Evolutionary conservation across 2,113 vertebrate genomes (phyloP).

Genomic region (Pycnonotus jocosus): DNA sequence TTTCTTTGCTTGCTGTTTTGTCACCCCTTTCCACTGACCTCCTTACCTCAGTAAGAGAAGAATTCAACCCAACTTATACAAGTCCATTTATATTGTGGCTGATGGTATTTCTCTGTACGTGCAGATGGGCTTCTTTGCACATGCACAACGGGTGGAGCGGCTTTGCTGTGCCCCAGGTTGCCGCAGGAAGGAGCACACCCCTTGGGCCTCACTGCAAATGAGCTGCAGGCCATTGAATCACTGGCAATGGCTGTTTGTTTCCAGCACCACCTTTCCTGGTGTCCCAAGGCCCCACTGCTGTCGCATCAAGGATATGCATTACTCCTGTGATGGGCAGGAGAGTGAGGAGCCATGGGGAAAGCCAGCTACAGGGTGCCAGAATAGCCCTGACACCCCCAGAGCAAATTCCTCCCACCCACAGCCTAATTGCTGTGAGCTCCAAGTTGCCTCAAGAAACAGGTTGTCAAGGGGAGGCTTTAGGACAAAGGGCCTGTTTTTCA

Average conservation of each 20-base stretch:
- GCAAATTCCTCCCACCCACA: neutral
- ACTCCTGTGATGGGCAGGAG: neutral
- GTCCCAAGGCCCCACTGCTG: neutral
- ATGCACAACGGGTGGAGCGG: accelerated
- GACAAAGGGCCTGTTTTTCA: neutral
- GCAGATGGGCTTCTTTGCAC: neutral
- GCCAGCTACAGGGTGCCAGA: neutral
- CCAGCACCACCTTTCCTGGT: neutral
- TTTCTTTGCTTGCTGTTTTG: neutral
- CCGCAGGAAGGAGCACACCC: neutral
- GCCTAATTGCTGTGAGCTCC: neutral
- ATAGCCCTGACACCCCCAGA: neutral
- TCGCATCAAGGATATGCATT: neutral
- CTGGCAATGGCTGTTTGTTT: neutral
- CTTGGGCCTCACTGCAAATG: neutral
- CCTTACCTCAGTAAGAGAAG: neutral
- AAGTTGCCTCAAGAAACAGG: neutral
- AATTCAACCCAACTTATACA: neutral
- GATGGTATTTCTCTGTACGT: neutral
- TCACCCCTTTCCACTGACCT: neutral
- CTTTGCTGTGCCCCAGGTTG: neutral
- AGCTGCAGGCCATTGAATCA: neutral
- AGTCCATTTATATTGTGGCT: neutral
- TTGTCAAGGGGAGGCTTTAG: neutral
- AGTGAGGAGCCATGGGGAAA: neutral